A percentile compares a stretch with the other conserved stretches of the same genome.
phyloP scores from a whole-genome alignment of 1,140 invertebrate species.

The Ceratina australensis region DNA sequence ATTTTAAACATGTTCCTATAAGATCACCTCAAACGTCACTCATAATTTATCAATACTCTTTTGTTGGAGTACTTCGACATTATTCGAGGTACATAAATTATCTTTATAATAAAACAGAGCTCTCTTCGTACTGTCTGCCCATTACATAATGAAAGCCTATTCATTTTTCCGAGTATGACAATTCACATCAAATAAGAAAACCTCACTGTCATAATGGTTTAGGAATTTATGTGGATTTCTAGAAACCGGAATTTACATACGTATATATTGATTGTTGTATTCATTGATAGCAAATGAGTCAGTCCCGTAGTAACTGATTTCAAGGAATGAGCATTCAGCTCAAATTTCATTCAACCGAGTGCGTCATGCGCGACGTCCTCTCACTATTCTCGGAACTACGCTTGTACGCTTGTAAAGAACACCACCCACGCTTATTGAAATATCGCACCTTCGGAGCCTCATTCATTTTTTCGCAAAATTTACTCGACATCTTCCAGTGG shows the following conservation, averaged over 20 bases:
- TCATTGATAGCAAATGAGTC: constrained; percentile 62
- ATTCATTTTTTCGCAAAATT: not conserved
- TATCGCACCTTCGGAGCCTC: not conserved
- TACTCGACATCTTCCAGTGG: not conserved
- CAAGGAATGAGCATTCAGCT: constrained; percentile 42
- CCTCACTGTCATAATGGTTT: not conserved
- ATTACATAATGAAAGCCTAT: too few relatives aligned
- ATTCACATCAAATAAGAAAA: not conserved
- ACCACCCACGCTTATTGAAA: constrained; percentile 17
- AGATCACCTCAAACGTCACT: too few relatives aligned
- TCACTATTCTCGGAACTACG: constrained; percentile 41
- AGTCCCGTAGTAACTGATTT: constrained; percentile 45
- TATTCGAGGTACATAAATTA: too few relatives aligned
- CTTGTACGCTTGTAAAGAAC: constrained; percentile 9
- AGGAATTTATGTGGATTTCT: not conserved
- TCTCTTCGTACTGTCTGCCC: too few relatives aligned
- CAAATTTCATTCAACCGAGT: constrained; percentile 61
- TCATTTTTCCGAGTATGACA: not conserved
- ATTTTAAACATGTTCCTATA: too few relatives aligned
- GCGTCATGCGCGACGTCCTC: constrained; percentile 58
- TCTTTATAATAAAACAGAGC: too few relatives aligned
- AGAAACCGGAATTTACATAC: not conserved
- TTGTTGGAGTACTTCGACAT: too few relatives aligned
- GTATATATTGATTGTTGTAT: constrained; percentile 39
- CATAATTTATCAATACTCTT: too few relatives aligned